Evolutionary conservation across 92 coral and sea anemone genomes (phyloP).

Genomic region (Virgularia gustaviana): DNA sequence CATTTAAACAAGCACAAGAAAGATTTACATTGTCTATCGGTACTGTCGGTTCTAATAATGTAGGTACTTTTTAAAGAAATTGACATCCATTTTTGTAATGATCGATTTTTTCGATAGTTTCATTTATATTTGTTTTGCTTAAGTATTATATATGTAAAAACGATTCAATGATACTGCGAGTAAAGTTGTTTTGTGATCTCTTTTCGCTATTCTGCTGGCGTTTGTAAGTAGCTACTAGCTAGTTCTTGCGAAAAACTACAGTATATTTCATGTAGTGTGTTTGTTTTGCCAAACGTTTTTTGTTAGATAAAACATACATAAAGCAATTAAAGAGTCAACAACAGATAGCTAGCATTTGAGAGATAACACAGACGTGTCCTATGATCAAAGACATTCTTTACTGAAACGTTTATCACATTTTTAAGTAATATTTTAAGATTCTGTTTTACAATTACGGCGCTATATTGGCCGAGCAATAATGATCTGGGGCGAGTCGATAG

Average conservation of each 20-base stretch:
- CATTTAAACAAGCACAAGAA: background rate
- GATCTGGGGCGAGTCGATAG: no score
- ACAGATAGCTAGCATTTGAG: background rate
- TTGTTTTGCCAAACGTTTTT: background rate
- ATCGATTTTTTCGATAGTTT: background rate
- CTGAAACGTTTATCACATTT: no score
- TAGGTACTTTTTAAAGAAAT: background rate
- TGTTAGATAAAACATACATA: background rate
- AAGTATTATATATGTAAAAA: background rate
- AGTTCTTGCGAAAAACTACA: background rate
- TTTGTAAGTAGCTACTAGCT: background rate
- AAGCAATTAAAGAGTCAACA: background rate
- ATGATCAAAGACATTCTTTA: background rate
- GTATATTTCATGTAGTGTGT: background rate
- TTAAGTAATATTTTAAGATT: no score
- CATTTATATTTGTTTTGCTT: background rate
- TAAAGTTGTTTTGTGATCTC: background rate
- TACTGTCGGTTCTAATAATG: no score
- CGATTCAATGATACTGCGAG: background rate
- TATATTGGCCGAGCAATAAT: no score
- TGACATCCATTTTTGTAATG: background rate
- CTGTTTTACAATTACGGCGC: no score
- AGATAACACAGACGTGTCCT: background rate
- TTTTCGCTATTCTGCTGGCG: background rate
- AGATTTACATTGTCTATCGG: background rate